phyloP scores from a whole-genome alignment of 2,888 invertebrate genomes.

The Sphaeridia pumilis region DNA sequence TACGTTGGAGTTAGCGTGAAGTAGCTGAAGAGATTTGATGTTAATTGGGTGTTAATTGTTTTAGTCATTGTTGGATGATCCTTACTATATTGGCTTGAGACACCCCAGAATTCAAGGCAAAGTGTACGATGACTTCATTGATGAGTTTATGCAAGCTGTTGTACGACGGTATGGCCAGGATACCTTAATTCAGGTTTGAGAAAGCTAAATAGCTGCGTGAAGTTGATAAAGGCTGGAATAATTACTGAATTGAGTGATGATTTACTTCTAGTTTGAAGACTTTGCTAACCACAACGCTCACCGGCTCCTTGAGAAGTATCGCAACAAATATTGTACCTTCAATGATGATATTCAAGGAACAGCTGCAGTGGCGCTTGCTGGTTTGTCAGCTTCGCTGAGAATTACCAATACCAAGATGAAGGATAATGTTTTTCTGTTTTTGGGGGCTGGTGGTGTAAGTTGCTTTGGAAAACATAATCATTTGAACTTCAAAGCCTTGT shows the following conservation, averaged over 20 bases:
- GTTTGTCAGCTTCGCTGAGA: slow-evolving; percentile 72
- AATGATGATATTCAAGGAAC: slow-evolving; percentile 99
- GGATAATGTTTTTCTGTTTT: slow-evolving; percentile 81
- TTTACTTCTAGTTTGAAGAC: slow-evolving; percentile 80
- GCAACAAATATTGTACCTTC: slow-evolving; percentile 81
- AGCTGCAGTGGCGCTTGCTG: slow-evolving; percentile 90
- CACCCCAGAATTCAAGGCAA: slow-evolving; percentile 73
- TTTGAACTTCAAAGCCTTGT: neutral
- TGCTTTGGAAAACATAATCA: neutral
- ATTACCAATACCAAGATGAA: slow-evolving; percentile 69
- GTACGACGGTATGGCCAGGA: slow-evolving; percentile 75
- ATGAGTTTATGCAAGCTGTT: slow-evolving; percentile 93
- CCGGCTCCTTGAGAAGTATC: slow-evolving; percentile 77
- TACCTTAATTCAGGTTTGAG: slow-evolving; percentile 56
- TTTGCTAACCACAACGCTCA: slow-evolving; percentile 97
- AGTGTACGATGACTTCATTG: slow-evolving; percentile 82
- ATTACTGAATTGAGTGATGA: no score
- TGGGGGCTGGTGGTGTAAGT: slow-evolving; percentile 87
- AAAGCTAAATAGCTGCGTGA: no score
- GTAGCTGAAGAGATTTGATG: neutral
- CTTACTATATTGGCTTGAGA: slow-evolving; percentile 84
- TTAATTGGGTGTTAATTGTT: neutral
- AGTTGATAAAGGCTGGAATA: no score
- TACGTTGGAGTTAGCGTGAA: neutral
- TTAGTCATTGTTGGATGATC: slow-evolving; percentile 73